These are phyloP conservation scores for Drosophila robusta DNA, from an alignment of 2,888 invertebrate species.

Conservation along the genomic window DNA sequence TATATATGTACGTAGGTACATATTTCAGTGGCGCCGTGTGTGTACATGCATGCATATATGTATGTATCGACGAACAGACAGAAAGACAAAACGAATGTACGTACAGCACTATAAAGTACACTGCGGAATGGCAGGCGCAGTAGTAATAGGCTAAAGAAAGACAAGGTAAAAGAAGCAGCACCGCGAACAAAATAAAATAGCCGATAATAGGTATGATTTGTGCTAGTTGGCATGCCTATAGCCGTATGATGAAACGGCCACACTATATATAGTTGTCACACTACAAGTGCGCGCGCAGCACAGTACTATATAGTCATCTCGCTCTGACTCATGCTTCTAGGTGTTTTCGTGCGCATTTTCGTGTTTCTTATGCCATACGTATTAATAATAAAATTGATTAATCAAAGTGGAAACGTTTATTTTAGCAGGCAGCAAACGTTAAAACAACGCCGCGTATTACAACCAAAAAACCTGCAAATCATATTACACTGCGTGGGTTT, in stretches of 20 bases:
- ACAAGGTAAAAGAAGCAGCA: conserved; percentile 67
- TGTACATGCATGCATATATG: conserved; percentile 65
- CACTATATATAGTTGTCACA: conserved; percentile 53
- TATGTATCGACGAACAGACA: conserved; percentile 66
- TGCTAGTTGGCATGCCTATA: conserved; percentile 60
- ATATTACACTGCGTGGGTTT: conserved; percentile 25
- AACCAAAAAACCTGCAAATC: conserved; percentile 34
- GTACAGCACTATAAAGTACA: conserved; percentile 74
- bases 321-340: conserved; percentile 47
- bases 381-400: conserved; percentile 80
- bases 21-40: conserved; percentile 62
- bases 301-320: conserved; percentile 42
- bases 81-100: conserved; percentile 66
- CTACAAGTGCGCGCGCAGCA: conserved; percentile 47
- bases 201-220: conserved; percentile 70
- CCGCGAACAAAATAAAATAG: conserved; percentile 75
- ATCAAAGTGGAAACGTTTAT: conserved; percentile 70
- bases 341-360: conserved; percentile 62
- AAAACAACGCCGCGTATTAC: conserved; percentile 37
- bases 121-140: conserved; percentile 70
- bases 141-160: conserved; percentile 75
- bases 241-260: conserved; percentile 52
- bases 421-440: conserved; percentile 65
- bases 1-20: conserved; percentile 56
- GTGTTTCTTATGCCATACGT: conserved; percentile 70